Conservation (phyloP, 2,113 vertebrate genomes). For the Myiozetetes cayanensis region DNA sequence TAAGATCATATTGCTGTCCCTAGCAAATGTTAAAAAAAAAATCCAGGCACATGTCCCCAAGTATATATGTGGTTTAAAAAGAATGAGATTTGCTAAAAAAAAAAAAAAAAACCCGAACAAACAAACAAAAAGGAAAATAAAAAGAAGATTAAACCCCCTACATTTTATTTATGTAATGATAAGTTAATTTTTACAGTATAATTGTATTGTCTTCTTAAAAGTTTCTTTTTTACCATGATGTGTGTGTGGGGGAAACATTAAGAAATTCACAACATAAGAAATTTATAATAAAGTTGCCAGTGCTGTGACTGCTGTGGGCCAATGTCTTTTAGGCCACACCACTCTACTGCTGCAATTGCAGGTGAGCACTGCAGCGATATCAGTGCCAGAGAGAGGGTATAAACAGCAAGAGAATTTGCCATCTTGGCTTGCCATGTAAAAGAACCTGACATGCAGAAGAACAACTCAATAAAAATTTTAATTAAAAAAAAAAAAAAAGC, state of each 20-base stretch:
- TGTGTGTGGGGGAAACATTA: neutral
- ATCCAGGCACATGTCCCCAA: neutral
- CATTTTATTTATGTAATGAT: neutral
- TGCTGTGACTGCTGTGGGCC: neutral
- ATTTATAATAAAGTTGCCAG: neutral
- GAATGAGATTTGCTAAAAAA: neutral
- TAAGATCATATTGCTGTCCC: neutral
- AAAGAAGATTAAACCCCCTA: accelerated
- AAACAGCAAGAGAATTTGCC: neutral
- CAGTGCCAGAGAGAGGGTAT: neutral
- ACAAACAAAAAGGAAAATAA: neutral
- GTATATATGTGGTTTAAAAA: neutral
- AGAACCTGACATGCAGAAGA: neutral
- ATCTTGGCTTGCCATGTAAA: neutral
- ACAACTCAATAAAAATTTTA: neutral
- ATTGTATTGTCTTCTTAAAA: neutral
- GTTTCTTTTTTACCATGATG: neutral
- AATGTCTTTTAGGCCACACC: neutral
- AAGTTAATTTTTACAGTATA: neutral
- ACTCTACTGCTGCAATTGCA: neutral
- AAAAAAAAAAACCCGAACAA: neutral
- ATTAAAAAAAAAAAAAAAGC: neutral
- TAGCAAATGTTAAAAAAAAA: neutral
- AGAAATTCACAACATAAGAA: neutral
- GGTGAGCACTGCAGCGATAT: neutral